phyloP scores from a whole-genome alignment of 1,140 invertebrate genomes.

The Leptestheria dahalacensis region DNA sequence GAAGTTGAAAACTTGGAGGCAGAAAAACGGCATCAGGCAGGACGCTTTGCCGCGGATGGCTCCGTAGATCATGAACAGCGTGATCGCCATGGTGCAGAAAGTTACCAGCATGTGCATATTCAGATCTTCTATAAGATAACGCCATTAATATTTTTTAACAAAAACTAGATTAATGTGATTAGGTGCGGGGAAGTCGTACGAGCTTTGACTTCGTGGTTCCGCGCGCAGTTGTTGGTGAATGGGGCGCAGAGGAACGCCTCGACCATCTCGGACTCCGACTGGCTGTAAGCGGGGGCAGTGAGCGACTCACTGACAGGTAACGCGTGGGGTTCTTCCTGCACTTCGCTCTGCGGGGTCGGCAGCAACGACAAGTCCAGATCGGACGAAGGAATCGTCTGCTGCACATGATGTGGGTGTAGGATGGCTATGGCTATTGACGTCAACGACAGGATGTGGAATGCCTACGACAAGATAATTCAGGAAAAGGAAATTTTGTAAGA shows the following conservation, averaged over 20 bases:
- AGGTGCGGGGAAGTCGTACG: not conserved
- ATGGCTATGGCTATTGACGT: slow-evolving; percentile 54
- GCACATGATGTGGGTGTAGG: slow-evolving; percentile 42
- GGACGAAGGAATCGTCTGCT: not conserved
- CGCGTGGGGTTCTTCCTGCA: slow-evolving; percentile 29
- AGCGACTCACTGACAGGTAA: not conserved
- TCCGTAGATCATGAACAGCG: slow-evolving; percentile 65
- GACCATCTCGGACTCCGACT: slow-evolving; percentile 1
- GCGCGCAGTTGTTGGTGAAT: slow-evolving; percentile 6
- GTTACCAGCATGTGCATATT: slow-evolving; percentile 61
- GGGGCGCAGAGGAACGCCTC: slow-evolving; percentile 8
- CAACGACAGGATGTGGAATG: slow-evolving; percentile 50
- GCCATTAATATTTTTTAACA: slow-evolving; percentile 1
- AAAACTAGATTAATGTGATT: not conserved
- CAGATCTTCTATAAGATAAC: slow-evolving; percentile 45
- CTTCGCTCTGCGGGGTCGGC: slow-evolving; percentile 48
- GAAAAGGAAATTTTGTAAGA: slow-evolving; percentile 7
- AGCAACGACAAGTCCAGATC: slow-evolving; percentile 34
- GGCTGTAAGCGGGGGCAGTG: not conserved
- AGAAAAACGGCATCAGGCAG: slow-evolving; percentile 65
- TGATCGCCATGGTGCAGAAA: slow-evolving; percentile 59
- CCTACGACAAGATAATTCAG: slow-evolving; percentile 32
- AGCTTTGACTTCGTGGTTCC: slow-evolving; percentile 3
- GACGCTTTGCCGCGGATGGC: slow-evolving; percentile 60
- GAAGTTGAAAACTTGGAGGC: slow-evolving; percentile 74